phyloP scores from a whole-genome alignment of 2,797 vertebrate genomes.

The Todus mexicanus region DNA sequence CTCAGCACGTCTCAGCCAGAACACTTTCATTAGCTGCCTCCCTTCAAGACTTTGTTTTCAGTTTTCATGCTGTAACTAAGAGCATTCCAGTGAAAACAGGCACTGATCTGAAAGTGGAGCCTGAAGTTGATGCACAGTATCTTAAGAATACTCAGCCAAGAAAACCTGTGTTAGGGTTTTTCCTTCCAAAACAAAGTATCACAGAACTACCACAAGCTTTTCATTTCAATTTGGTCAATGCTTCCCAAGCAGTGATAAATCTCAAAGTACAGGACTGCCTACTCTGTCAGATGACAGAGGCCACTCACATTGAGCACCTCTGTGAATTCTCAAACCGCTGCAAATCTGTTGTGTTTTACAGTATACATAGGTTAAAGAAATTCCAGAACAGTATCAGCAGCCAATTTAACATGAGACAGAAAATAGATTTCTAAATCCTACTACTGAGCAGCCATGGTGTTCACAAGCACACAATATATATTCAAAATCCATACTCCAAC shows the following conservation, averaged over 20 bases:
- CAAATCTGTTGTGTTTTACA: neutral
- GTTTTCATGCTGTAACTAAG: neutral
- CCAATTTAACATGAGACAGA: neutral
- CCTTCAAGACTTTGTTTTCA: neutral
- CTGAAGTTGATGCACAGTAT: neutral
- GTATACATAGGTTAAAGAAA: neutral
- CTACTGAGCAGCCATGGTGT: neutral
- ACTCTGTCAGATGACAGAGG: neutral
- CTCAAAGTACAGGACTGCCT: fast-evolving
- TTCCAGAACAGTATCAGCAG: neutral
- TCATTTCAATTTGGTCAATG: neutral
- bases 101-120: neutral
- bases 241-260: neutral
- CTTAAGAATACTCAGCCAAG: neutral
- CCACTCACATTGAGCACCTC: neutral
- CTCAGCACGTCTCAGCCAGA: neutral
- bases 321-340: neutral
- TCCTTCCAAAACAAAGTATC: neutral
- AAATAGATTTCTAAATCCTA: neutral
- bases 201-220: neutral
- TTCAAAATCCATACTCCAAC: neutral
- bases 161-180: neutral
- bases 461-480: neutral
- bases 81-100: neutral
- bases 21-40: neutral